These are phyloP conservation scores for Galleria mellonella DNA, from an alignment of 1,140 invertebrate genomes.

Conservation along the genomic window DNA sequence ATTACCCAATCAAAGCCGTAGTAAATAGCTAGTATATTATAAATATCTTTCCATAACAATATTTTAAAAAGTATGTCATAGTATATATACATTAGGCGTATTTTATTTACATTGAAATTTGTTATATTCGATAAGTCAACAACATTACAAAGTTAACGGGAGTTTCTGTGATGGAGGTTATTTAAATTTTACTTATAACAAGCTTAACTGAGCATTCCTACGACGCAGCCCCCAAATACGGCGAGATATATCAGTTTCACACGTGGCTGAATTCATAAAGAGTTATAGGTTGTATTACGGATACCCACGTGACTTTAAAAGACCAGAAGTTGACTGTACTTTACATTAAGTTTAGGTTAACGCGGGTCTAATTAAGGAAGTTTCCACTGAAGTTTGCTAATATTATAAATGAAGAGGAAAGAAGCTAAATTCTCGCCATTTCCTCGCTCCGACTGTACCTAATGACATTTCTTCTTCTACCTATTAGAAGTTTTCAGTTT, in stretches of 20 bases:
- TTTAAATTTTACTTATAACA: too few species aligned
- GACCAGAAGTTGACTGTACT: slow-evolving; percentile 27
- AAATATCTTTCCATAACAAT: too few species aligned
- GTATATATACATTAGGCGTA: too few species aligned
- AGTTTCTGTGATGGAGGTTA: too few species aligned
- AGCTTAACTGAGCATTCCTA: neutral
- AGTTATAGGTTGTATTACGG: slow-evolving; percentile 19
- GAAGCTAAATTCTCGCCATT: slow-evolving; percentile 23
- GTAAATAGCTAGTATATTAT: too few species aligned
- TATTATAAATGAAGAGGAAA: slow-evolving; percentile 37
- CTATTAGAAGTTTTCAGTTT: slow-evolving; percentile 13
- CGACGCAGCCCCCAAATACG: slow-evolving; percentile 9
- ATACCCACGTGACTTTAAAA: slow-evolving; percentile 24
- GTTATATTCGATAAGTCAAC: too few species aligned
- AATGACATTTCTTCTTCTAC: slow-evolving; percentile 22
- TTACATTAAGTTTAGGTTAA: slow-evolving; percentile 34
- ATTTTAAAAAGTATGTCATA: too few species aligned
- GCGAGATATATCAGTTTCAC: slow-evolving; percentile 18
- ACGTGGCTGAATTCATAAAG: slow-evolving; percentile 18
- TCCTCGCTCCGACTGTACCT: slow-evolving; percentile 17
- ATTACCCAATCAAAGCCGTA: too few species aligned
- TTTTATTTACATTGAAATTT: too few species aligned
- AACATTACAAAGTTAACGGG: too few species aligned
- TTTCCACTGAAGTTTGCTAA: slow-evolving; percentile 29
- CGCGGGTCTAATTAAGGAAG: slow-evolving; percentile 31